A percentile compares a stretch with the other conserved stretches of the same genome.
Conservation (phyloP, 2,888 invertebrate species). For the Phaonia tiefii region DNA sequence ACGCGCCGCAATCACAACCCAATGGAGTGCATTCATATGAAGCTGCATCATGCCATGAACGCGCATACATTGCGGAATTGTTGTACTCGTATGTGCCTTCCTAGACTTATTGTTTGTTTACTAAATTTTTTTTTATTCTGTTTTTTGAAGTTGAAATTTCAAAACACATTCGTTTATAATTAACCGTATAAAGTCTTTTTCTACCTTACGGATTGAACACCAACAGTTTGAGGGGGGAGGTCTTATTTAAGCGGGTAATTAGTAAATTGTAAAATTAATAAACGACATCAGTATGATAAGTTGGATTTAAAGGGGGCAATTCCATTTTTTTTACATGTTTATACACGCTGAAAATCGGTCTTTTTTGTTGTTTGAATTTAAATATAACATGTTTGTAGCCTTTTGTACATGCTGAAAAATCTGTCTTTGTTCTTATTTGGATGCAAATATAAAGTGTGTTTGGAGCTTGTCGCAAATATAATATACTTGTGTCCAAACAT, state of each 20-base stretch:
- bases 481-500: too few relatives aligned
- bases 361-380: too few relatives aligned
- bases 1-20: constrained; percentile 26
- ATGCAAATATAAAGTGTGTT: too few relatives aligned
- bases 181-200: not conserved
- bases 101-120: not conserved
- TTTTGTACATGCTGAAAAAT: too few relatives aligned
- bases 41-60: not conserved
- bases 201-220: not conserved
- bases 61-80: not conserved
- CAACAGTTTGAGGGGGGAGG: not conserved
- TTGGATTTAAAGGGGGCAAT: too few relatives aligned
- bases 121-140: not conserved
- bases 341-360: too few relatives aligned
- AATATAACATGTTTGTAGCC: too few relatives aligned
- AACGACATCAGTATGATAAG: not conserved
- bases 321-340: too few relatives aligned
- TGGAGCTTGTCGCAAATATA: too few relatives aligned
- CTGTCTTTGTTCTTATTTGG: too few relatives aligned
- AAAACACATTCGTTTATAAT: constrained; percentile 22
- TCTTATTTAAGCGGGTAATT: constrained; percentile 25
- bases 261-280: not conserved
- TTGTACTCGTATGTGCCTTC: not conserved
- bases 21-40: constrained; percentile 12
- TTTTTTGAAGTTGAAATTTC: not conserved